Percentiles rank a stretch among this genome's conserved stretches.
Conservation (phyloP, 2,113 vertebrate species). For the Melanotaenia duboulayi region DNA sequence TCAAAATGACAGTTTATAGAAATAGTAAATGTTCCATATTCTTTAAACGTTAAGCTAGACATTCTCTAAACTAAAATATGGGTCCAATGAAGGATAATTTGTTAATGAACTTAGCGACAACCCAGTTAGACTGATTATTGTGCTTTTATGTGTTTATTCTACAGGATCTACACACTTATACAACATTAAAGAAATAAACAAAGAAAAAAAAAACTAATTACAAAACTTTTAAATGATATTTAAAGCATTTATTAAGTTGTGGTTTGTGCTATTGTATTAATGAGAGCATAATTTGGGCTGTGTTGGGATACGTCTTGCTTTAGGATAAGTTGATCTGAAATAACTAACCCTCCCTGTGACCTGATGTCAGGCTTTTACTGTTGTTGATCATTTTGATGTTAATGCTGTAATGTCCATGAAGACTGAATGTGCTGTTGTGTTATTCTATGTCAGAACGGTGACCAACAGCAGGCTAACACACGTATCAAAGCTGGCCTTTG, state of each 20-base stretch:
- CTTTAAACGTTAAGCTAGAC: too few relatives aligned
- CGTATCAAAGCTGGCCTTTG: constrained; percentile 92
- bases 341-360: background rate
- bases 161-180: too few relatives aligned
- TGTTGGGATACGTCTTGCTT: background rate
- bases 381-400: background rate
- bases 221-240: background rate
- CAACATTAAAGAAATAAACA: too few relatives aligned
- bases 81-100: too few relatives aligned
- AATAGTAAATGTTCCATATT: background rate
- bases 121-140: background rate
- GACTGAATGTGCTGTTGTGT: constrained; percentile 5
- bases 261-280: background rate
- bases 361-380: background rate
- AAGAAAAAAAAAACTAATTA: background rate
- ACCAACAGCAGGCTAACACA: constrained; percentile 92
- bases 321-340: too few relatives aligned
- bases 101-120: background rate
- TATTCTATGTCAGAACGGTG: constrained; percentile 87
- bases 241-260: background rate
- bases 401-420: background rate
- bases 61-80: too few relatives aligned
- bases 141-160: too few relatives aligned
- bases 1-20: constrained; percentile 2
- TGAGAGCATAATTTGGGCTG: background rate